Evolutionary conservation across 2,797 vertebrate species (phyloP).

Genomic region (Sylvilagus floridanus): DNA sequence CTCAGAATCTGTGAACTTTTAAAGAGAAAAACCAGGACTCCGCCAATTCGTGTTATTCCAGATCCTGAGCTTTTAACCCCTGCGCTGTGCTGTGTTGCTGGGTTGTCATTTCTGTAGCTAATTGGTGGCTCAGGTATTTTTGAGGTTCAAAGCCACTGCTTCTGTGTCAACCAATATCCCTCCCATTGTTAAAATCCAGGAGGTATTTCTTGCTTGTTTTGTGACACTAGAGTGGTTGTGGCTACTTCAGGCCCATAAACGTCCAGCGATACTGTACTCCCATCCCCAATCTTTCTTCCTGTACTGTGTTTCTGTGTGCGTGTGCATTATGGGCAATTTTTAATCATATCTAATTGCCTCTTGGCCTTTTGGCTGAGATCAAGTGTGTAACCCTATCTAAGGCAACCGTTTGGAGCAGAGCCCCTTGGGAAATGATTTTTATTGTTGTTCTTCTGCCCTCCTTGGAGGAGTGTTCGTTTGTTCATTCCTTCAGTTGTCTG

Average conservation of each 20-base stretch:
- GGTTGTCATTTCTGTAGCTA: not conserved
- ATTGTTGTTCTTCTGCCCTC: not conserved
- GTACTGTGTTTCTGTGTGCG: accelerated
- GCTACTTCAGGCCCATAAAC: not conserved
- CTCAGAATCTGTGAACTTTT: not conserved
- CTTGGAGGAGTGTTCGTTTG: not conserved
- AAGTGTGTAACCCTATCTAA: not conserved
- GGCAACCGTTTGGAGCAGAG: not conserved
- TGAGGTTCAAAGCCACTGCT: conserved; percentile 22
- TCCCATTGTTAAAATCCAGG: not conserved
- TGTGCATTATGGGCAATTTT: too few relatives aligned
- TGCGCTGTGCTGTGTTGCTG: not conserved
- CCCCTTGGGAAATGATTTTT: not conserved
- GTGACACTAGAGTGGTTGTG: not conserved
- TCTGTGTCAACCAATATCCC: not conserved
- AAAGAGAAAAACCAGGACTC: not conserved
- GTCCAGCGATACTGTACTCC: accelerated
- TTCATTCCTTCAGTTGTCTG: not conserved
- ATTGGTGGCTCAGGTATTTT: not conserved
- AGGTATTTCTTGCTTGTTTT: not conserved
- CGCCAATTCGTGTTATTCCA: not conserved
- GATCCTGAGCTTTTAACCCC: not conserved
- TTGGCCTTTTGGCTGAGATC: not conserved
- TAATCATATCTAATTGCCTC: too few relatives aligned
- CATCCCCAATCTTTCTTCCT: not conserved